phyloP scores from a whole-genome alignment of 1,140 invertebrate species.

The Potamilus streckersoni region DNA sequence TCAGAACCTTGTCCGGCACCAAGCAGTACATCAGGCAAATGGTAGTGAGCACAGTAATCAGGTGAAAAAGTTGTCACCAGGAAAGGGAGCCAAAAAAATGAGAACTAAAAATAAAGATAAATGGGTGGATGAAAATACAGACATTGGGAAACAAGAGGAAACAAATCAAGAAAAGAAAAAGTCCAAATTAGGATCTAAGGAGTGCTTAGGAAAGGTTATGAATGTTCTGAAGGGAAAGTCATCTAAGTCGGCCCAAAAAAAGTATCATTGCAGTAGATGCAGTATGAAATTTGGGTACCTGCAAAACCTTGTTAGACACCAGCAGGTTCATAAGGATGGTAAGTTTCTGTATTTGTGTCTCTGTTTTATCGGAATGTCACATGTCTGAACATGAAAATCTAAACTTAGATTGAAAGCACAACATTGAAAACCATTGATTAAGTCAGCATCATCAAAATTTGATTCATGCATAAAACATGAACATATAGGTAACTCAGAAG shows the following conservation, averaged over 20 bases:
- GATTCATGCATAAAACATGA: no score
- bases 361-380: background rate
- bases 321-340: background rate
- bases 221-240: no score
- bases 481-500: no score
- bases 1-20: conserved; percentile 62
- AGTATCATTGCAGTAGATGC: background rate
- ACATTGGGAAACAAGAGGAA: background rate
- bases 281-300: background rate
- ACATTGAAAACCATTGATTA: no score
- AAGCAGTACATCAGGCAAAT: conserved; percentile 47
- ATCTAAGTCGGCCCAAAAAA: no score
- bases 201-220: no score
- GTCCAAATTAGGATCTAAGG: no score
- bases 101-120: background rate
- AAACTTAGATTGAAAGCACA: no score
- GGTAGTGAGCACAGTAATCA: background rate
- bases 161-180: background rate
- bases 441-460: no score
- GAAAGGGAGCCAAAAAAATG: conserved; percentile 13
- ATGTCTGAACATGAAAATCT: no score
- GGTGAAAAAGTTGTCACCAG: background rate
- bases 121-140: background rate
- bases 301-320: background rate
- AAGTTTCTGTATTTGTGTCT: conserved; percentile 1